Evolutionary conservation across 2,797 vertebrate genomes (phyloP).

Genomic region (Catamblyrhynchus diadema): DNA sequence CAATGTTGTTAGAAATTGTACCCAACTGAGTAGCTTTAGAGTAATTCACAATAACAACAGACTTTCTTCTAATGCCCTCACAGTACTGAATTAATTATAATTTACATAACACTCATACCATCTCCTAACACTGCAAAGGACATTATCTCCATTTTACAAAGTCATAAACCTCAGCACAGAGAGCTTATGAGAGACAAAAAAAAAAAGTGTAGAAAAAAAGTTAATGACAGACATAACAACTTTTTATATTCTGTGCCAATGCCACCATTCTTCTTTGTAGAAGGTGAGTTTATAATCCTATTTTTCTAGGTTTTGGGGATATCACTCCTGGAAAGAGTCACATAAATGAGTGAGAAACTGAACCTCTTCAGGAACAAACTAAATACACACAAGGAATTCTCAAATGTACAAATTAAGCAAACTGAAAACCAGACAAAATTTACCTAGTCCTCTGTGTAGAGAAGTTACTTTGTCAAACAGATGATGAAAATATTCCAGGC

Average conservation of each 20-base stretch:
- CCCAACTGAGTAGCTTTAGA: not conserved
- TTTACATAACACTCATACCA: not conserved
- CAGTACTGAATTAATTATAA: not conserved
- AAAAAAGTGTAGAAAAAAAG: not conserved
- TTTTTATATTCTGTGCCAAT: not conserved
- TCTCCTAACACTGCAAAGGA: not conserved
- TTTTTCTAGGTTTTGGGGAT: not conserved
- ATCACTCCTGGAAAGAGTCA: not conserved
- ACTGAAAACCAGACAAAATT: not conserved
- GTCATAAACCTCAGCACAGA: accelerated
- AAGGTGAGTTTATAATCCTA: not conserved
- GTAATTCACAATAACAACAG: not conserved
- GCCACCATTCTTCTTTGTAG: not conserved
- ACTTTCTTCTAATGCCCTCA: not conserved
- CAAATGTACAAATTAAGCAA: not conserved
- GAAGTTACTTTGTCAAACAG: not conserved
- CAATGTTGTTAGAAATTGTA: not conserved
- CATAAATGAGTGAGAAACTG: not conserved
- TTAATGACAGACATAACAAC: not conserved
- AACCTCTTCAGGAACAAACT: not conserved
- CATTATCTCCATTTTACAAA: not conserved
- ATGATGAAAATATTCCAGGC: not conserved
- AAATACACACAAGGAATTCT: not conserved
- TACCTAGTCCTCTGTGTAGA: not conserved
- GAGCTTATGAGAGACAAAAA: not conserved